Evolutionary conservation across 2,888 invertebrate genomes (phyloP).

Genomic region (Timandra comae): DNA sequence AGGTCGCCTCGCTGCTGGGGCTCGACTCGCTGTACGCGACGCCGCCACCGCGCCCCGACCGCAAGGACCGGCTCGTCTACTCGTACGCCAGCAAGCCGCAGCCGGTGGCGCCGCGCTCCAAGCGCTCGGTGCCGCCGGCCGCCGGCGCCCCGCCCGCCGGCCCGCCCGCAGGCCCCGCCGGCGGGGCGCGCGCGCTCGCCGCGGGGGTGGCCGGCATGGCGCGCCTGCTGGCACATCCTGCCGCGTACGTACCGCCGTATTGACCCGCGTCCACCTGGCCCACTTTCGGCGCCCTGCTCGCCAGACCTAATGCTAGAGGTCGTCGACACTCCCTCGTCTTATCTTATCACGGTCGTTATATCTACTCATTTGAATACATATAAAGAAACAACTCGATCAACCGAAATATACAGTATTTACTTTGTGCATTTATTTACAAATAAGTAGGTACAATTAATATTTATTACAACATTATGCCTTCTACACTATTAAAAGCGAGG

Average conservation of each 20-base stretch:
- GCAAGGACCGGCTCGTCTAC: constrained; percentile 74
- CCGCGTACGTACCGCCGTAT: not conserved
- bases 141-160: constrained; percentile 7
- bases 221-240: constrained; percentile 14
- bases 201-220: constrained; percentile 48
- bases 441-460: too few species aligned
- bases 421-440: too few species aligned
- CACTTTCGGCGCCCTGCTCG: not conserved
- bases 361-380: constrained; percentile 4
- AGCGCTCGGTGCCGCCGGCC: constrained; percentile 26
- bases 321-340: constrained; percentile 20
- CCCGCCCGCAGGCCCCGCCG: constrained; percentile 6
- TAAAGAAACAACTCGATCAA: too few species aligned
- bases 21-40: constrained; percentile 61
- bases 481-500: too few species aligned
- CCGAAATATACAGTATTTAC: too few species aligned
- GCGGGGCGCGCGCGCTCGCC: constrained; percentile 44
- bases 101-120: constrained; percentile 51
- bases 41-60: constrained; percentile 32
- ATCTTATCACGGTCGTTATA: constrained; percentile 12
- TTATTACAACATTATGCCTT: too few species aligned
- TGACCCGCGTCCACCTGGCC: not conserved
- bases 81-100: constrained; percentile 81
- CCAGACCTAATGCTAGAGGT: constrained; percentile 17
- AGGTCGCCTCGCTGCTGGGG: constrained; percentile 80